Percentiles rank a stretch among this genome's conserved stretches.
Evolutionary conservation across 2,113 vertebrate genomes (phyloP).

Genomic region (Anas platyrhynchos): DNA sequence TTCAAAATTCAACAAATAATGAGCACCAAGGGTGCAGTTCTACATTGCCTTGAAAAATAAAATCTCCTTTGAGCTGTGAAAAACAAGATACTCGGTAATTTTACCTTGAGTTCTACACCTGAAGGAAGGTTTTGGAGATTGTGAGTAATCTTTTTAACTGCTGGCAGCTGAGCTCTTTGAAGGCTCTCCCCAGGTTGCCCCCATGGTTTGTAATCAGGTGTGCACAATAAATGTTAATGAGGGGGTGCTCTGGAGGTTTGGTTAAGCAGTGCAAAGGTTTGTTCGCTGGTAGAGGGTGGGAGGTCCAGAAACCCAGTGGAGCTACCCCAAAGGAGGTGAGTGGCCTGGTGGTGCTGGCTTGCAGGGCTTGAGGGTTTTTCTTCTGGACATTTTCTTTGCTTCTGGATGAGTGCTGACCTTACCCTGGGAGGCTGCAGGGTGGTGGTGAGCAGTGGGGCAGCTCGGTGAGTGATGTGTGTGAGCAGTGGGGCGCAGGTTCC

Average conservation of each 20-base stretch:
- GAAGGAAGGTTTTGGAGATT: not conserved
- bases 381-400: not conserved
- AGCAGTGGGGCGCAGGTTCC: not conserved
- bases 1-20: not conserved
- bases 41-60: not conserved
- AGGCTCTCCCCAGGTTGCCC: not conserved
- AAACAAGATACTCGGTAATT: not conserved
- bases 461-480: not conserved
- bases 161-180: not conserved
- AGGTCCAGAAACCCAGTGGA: too few relatives aligned
- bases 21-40: not conserved
- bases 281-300: not conserved
- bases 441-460: not conserved
- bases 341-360: not conserved
- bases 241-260: not conserved
- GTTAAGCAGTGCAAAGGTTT: not conserved
- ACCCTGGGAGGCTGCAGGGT: not conserved
- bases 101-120: not conserved
- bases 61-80: not conserved
- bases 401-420: not conserved
- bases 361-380: not conserved
- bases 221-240: not conserved
- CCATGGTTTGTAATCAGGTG: not conserved
- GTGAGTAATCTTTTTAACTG: not conserved
- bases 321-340: fast-evolving